Evolutionary conservation across 2,888 invertebrate species (phyloP), one percentile per base, ranked within the genome.

Genomic region (Hirtodrosophila cameraria): DNA sequence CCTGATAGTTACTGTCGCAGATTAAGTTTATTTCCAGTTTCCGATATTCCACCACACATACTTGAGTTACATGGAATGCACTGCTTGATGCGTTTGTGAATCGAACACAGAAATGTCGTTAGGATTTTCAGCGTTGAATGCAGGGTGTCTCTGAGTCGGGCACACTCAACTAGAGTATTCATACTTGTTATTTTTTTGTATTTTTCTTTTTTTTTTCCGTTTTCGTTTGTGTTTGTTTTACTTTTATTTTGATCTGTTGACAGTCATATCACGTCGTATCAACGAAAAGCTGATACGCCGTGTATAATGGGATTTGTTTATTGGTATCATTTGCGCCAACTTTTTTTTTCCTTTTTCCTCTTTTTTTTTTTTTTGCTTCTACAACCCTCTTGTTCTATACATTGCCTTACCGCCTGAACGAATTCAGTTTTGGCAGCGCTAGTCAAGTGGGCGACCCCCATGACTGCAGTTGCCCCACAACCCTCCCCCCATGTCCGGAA

Each of bases 231-330:
- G n/a, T 7, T 30, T 38, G 12, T 25, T 66, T 38, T 35, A 1
- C 5, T 39, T 53, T 48, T 31, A 13, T 68, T 41, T 53, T 41
- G 53, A 46, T 59, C 60, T 52, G 45, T 88, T 76, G 75, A 76
- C 71, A 89, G 73, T 88, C 89, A 74, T 72, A 82, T 87, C 88
- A 88, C 88, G 89, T 88, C 88, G 86, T 82, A 82, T 83, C 79
- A 81, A 80, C 75, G 88, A 61, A 81, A 86, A 88, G 88, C 89
- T 89, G 88, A 88, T 88, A 88, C 85, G 76, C 82, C 88, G 87
- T 89, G 86, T 89, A 89, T 88, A 88, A 89, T 89, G 85, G 88
- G 88, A 88, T 89, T 88, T 88, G 89, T 88, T 88, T 88, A 89
- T 89, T 89, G 89, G 87, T 87, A 88, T 88, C 88, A 89, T 88